Evolutionary conservation across 1,140 invertebrate genomes (phyloP).

Genomic region (Pinna nobilis): DNA sequence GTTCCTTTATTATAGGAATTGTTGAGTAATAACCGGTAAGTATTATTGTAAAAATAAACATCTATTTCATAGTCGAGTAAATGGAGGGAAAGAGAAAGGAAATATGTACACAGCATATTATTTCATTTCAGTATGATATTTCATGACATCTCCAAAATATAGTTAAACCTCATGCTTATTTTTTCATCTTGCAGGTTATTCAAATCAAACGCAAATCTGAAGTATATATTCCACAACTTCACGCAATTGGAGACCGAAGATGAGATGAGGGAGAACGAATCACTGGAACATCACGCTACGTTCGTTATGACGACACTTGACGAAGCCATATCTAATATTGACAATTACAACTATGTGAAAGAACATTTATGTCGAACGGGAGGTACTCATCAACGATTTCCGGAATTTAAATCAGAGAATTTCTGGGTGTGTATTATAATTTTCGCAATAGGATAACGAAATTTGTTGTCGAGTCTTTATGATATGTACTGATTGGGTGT

Average conservation of each 20-base stretch:
- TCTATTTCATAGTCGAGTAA: no score
- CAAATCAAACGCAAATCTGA: conserved; percentile 52
- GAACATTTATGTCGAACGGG: conserved; percentile 50
- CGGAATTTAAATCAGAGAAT: conserved; percentile 49
- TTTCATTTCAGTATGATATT: no score
- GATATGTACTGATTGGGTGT: no score
- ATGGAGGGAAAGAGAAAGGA: no score
- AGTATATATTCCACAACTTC: conserved; percentile 57
- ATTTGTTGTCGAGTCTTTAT: no score
- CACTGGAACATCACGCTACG: conserved; percentile 61
- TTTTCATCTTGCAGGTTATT: conserved; percentile 57
- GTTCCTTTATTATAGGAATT: no score
- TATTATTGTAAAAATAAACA: no score
- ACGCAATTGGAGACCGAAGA: conserved; percentile 53
- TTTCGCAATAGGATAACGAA: not conserved
- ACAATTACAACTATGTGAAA: conserved; percentile 57
- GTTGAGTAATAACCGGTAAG: no score
- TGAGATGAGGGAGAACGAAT: conserved; percentile 60
- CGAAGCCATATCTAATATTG: conserved; percentile 62
- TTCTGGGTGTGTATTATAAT: conserved; percentile 55
- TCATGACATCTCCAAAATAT: no score
- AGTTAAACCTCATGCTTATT: no score
- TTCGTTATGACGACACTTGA: conserved; percentile 65
- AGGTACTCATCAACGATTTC: conserved; percentile 53
- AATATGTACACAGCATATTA: no score